A percentile compares a stretch with the other conserved stretches of the same genome.
Conservation (phyloP, 2,888 invertebrate genomes). For the Drosophila parthenogenetica region DNA sequence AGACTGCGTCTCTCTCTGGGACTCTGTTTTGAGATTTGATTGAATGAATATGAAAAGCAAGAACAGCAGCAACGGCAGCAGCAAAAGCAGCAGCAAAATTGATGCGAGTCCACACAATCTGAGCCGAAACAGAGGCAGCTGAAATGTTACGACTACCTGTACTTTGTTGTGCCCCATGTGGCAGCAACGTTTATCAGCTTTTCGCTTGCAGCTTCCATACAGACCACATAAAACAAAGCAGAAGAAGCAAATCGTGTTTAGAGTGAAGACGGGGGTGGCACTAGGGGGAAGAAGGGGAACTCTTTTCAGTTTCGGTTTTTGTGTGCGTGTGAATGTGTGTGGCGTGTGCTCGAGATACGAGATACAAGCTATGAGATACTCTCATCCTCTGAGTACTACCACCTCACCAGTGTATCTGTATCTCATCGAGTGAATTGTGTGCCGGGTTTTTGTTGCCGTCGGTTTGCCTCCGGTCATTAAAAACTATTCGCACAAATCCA, state of each 20-base stretch:
- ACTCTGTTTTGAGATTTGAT: conserved; percentile 55
- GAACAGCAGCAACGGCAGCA: conserved; percentile 24
- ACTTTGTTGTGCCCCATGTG: conserved; percentile 39
- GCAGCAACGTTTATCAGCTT: conserved; percentile 51
- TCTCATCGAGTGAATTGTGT: conserved; percentile 42
- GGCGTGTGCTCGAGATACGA: conserved; percentile 55
- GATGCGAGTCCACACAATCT: conserved; percentile 43
- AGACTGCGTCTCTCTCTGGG: conserved; percentile 15
- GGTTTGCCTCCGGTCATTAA: conserved; percentile 62
- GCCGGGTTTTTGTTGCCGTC: conserved; percentile 29
- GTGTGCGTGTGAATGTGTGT: conserved; percentile 45
- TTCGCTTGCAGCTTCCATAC: conserved; percentile 12
- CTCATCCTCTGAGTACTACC: conserved; percentile 7
- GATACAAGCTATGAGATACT: conserved; percentile 31
- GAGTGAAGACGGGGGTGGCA: too few species aligned
- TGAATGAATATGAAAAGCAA: conserved; percentile 71
- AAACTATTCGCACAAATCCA: conserved; percentile 63
- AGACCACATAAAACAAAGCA: conserved; percentile 24
- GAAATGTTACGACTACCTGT: conserved; percentile 19
- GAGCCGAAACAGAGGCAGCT: conserved; percentile 13
- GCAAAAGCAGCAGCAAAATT: conserved; percentile 40
- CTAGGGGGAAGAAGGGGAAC: conserved; percentile 12
- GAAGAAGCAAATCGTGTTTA: too few species aligned
- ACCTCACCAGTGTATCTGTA: conserved; percentile 15
- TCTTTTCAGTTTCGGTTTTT: conserved; percentile 46